Evolutionary conservation across 2,797 vertebrate genomes (phyloP).

Genomic region (Pseudochaenichthys georgianus): DNA sequence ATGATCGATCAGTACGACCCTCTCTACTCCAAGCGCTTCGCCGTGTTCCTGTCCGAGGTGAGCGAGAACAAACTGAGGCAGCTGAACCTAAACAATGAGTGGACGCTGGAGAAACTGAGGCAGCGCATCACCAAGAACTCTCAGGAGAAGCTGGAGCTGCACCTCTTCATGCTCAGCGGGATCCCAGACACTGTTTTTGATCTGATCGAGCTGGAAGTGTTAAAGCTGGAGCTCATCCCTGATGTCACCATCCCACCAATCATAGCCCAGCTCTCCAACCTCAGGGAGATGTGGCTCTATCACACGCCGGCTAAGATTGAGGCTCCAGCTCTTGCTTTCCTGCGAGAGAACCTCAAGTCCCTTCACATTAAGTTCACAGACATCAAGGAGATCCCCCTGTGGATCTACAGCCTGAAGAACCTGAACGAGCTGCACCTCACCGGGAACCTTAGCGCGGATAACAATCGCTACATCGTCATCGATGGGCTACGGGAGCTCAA

Average conservation of each 20-base stretch:
- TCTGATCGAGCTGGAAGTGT: slow-evolving; percentile 94
- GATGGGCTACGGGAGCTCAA: slow-evolving; percentile 96
- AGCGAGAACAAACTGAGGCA: slow-evolving; percentile 98
- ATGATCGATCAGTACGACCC: slow-evolving; percentile 98
- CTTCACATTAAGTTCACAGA: slow-evolving; percentile 99
- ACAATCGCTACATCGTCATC: slow-evolving; percentile 96
- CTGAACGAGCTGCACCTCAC: slow-evolving; percentile 96
- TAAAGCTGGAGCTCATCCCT: slow-evolving; percentile 97
- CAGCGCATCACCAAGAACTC: slow-evolving; percentile 97
- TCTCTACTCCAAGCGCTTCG: slow-evolving; percentile 97
- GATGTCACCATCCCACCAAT: slow-evolving; percentile 98
- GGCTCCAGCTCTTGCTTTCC: slow-evolving; percentile 95
- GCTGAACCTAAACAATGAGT: slow-evolving; percentile 98
- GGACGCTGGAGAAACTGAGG: slow-evolving; percentile 96
- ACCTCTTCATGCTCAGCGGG: slow-evolving; percentile 98
- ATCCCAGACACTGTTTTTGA: slow-evolving; percentile 98
- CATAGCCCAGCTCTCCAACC: slow-evolving; percentile 94
- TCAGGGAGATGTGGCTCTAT: slow-evolving; percentile 97
- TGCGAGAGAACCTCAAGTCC: slow-evolving; percentile 94
- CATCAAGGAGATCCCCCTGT: slow-evolving; percentile 98
- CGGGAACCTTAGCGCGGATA: slow-evolving; percentile 95
- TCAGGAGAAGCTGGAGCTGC: slow-evolving; percentile 96
- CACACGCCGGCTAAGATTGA: slow-evolving; percentile 98
- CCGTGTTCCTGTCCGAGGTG: slow-evolving; percentile 97
- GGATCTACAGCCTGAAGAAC: slow-evolving; percentile 99